Percentiles rank a stretch among this genome's conserved stretches.
These are phyloP conservation scores for Drosophila kanekoi DNA, from an alignment of 2,888 invertebrate species.

Conservation along the genomic window DNA sequence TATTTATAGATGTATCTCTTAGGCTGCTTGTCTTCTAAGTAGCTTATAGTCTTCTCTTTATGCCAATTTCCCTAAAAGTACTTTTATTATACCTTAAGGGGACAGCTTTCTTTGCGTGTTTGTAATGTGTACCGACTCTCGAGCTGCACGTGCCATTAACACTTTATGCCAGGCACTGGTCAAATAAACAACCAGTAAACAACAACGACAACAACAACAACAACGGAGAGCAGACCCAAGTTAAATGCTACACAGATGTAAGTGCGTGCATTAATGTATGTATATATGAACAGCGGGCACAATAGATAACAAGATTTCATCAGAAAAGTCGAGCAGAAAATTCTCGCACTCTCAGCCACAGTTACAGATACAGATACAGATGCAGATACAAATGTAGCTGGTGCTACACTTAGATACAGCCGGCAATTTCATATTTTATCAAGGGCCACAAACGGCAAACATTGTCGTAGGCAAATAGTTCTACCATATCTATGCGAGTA, in stretches of 20 bases:
- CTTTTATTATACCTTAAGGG: background rate
- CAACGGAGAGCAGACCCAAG: slow-evolving; percentile 7
- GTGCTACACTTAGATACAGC: slow-evolving; percentile 24
- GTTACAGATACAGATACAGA: slow-evolving; percentile 19
- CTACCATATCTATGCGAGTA: slow-evolving; percentile 56
- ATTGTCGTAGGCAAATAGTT: slow-evolving; percentile 71
- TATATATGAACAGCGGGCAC: slow-evolving; percentile 19
- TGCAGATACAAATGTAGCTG: slow-evolving; percentile 16
- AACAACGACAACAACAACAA: slow-evolving; percentile 30
- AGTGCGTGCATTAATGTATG: slow-evolving; percentile 16
- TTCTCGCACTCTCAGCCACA: slow-evolving; percentile 44
- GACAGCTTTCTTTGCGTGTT: slow-evolving; percentile 5
- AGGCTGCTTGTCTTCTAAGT: background rate
- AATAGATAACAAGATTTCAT: slow-evolving; percentile 72
- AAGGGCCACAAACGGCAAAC: slow-evolving; percentile 69
- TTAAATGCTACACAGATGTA: slow-evolving; percentile 28
- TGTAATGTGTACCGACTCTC: slow-evolving; percentile 5
- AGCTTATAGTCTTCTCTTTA: background rate
- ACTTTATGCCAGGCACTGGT: slow-evolving; percentile 60
- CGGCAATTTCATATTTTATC: slow-evolving; percentile 77
- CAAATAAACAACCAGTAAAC: slow-evolving; percentile 32
- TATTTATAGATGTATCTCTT: background rate
- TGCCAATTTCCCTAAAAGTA: background rate
- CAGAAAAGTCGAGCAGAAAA: slow-evolving; percentile 57
- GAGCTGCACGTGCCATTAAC: slow-evolving; percentile 81